Evolutionary conservation across 2,888 invertebrate genomes (phyloP).

Genomic region (Sinotaia quadrata): DNA sequence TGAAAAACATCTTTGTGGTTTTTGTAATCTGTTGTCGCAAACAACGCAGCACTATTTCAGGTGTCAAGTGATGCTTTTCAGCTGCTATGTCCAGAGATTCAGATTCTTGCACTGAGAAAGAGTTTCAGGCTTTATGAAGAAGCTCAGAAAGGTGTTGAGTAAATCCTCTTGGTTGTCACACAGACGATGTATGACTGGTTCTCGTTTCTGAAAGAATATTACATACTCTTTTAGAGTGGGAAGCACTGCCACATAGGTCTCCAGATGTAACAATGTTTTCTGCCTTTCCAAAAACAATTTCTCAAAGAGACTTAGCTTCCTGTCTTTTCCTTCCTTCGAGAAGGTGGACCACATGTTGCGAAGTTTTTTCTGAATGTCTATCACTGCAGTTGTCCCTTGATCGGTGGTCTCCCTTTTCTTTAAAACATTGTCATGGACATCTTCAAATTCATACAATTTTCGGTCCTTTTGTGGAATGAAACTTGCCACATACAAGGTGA

Average conservation of each 20-base stretch:
- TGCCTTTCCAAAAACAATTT: neutral
- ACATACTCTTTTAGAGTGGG: constrained; percentile 29
- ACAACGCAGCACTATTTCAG: too few species aligned
- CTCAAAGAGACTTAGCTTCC: neutral
- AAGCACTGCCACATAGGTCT: constrained; percentile 25
- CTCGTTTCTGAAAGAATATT: constrained; percentile 27
- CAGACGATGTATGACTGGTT: constrained; percentile 31
- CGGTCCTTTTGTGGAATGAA: constrained; percentile 19
- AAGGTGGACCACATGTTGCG: neutral
- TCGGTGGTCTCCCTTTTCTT: neutral
- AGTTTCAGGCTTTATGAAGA: constrained; percentile 23
- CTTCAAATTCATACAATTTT: constrained; percentile 14
- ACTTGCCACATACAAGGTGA: neutral
- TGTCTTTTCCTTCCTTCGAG: constrained; percentile 13
- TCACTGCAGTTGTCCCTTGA: constrained; percentile 1
- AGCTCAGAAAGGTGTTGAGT: constrained; percentile 29
- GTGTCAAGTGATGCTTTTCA: neutral
- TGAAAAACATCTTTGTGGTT: too few species aligned
- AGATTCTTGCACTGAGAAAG: neutral
- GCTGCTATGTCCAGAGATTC: neutral
- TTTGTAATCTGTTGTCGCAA: too few species aligned
- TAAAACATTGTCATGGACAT: constrained; percentile 26
- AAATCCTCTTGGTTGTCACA: constrained; percentile 31
- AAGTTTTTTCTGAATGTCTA: neutral
- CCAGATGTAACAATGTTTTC: constrained; percentile 8